Conservation (phyloP, 2,888 invertebrate species). For the Vandiemenella viatica region DNA sequence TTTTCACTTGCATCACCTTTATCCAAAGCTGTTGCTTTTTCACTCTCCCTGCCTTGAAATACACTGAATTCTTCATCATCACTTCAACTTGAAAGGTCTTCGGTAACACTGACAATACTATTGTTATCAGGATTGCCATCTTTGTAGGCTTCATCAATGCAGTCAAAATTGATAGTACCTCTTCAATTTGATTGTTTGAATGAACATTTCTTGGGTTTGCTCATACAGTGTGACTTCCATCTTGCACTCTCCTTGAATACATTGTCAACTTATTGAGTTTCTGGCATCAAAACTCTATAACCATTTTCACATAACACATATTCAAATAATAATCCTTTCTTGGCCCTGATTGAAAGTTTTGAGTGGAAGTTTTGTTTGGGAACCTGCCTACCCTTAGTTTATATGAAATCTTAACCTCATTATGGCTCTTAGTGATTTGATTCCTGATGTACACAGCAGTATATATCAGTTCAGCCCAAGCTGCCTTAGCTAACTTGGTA, state of each 20-base stretch:
- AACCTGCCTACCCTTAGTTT: background rate
- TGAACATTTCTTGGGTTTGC: too few relatives aligned
- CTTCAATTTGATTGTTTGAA: too few relatives aligned
- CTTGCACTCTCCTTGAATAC: background rate
- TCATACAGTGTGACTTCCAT: background rate
- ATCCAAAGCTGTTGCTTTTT: too few relatives aligned
- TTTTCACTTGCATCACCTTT: too few relatives aligned
- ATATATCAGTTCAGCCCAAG: background rate
- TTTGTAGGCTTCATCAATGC: too few relatives aligned
- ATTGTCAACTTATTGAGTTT: background rate
- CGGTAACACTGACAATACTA: too few relatives aligned
- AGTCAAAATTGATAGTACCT: too few relatives aligned
- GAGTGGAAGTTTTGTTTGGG: background rate
- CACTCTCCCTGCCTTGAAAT: background rate
- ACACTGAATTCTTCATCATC: background rate
- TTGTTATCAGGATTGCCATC: too few relatives aligned
- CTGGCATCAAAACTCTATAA: background rate
- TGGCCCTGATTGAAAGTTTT: background rate
- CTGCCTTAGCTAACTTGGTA: background rate
- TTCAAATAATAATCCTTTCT: background rate
- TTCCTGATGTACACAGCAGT: background rate
- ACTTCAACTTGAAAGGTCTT: background rate
- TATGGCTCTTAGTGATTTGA: background rate
- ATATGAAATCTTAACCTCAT: background rate
- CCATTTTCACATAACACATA: background rate